Evolutionary conservation across 2,888 invertebrate genomes (phyloP), one percentile per base, ranked within the genome.

Genomic region (Quadriops clusia): DNA sequence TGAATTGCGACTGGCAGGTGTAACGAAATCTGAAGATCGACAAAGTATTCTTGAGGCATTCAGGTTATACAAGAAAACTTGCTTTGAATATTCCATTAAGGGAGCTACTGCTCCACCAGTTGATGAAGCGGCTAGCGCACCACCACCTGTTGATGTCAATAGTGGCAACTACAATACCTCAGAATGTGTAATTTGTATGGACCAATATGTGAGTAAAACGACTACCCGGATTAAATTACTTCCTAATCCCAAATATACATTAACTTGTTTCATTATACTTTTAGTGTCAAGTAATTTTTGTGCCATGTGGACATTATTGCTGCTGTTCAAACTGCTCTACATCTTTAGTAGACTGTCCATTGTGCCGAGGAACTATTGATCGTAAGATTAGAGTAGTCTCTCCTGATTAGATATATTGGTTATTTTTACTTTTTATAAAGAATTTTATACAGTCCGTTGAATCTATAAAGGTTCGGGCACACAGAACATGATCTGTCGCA

Each of bases 251-350:
- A n/a, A n/a, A n/a, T 27, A 22, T 32, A 34, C 30, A 7, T 21
- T 18, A 7, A 15, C 7, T 31, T 27, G 15, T 39, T 26, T 24
- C 12, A 29, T 27, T 33, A 43, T 44, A 39, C 32, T 68, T 69
- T 30, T 64, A 79, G 79, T 76, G 77, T 44, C 73, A 77, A 56
- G 68, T 85, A 29, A 78, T 87, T 49, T 86, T 85, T 65, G 70
- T 87, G 45, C 83, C 84, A 32, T 89, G 89, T 55, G 89, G 89
- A 32, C 89, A 90, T 58, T 72, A 86, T 52, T 89, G 87, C 53
- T 80, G 79, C 53, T 90, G 89, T 58, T 58, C 67, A 29, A 54
- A 58, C 28, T 90, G 89, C 62, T 72, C 79, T 27, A 54, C 52
- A 8, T 61, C 70, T 13, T 60, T 82, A 33, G 53, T 57, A 2